Evolutionary conservation across 1,140 invertebrate species (phyloP).

Genomic region (Drosophila trapezifrons): DNA sequence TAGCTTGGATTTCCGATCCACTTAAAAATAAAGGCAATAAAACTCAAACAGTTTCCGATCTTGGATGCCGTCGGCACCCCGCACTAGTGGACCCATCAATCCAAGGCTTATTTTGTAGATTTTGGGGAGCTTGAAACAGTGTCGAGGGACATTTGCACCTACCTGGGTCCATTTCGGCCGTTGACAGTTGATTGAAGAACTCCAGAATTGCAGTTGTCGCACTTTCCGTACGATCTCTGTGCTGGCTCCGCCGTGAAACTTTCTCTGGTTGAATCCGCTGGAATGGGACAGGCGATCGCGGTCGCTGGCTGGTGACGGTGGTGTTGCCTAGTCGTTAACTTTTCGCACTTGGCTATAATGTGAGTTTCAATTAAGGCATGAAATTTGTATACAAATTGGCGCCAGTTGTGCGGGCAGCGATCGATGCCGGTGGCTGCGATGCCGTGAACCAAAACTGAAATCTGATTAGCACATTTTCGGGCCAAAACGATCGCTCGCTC

Average conservation of each 20-base stretch:
- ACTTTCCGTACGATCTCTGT: conserved; percentile 19
- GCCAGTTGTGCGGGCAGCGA: conserved; percentile 50
- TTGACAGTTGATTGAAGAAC: conserved; percentile 63
- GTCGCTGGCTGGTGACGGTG: neutral
- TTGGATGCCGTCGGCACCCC: conserved; percentile 46
- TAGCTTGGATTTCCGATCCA: neutral
- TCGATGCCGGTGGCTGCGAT: conserved; percentile 45
- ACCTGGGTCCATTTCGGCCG: conserved; percentile 76
- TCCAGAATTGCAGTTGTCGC: conserved; percentile 65
- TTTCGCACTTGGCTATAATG: conserved; percentile 76
- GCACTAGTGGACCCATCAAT: neutral
- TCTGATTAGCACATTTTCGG: conserved; percentile 81
- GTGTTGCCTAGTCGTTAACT: conserved; percentile 64
- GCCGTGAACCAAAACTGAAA: conserved; percentile 75
- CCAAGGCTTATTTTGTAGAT: too few species aligned
- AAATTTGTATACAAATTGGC: conserved; percentile 79
- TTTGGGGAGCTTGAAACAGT: neutral
- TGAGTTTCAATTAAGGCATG: conserved; percentile 81
- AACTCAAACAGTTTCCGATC: neutral
- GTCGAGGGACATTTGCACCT: conserved; percentile 3
- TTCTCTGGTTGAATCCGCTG: conserved; percentile 35
- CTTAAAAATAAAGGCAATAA: neutral
- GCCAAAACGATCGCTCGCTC: conserved; percentile 45
- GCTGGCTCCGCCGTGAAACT: conserved; percentile 44
- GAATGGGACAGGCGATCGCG: neutral